Base-by-base conservation (phyloP, 2,888 invertebrate genomes). In the Heliconius aoede region DNA sequence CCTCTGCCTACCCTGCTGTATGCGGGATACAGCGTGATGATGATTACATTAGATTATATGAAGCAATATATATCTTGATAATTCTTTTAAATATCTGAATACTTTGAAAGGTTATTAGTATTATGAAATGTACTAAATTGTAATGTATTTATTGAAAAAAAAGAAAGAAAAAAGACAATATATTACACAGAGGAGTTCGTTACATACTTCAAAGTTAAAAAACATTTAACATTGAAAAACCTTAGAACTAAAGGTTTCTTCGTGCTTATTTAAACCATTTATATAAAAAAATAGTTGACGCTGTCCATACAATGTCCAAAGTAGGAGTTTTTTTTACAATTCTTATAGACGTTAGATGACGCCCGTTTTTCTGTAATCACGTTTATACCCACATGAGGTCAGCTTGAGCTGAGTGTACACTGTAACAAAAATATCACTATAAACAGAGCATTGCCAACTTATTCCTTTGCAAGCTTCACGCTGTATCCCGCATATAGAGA, bases 331-430 rank as follows among this genome's bases (percentile, higher is more conserved):
- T 40, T 60, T 24, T 26, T 9, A 40, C 36, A 2, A 72, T 72
- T 72, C 60, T 72, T 21, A 4, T 40, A 36, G 60, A 72, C 32
- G 72, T 72, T 61, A 72, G 72, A 60, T 40, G 72, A 72, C 72
- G 61, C 72, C 72, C 40, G 40, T 61, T 72, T 60, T 72, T 55
- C 24, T 55, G 1, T 9, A 51, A 68, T 55, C 24, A 65, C 36
- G 15, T 69, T 13, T 55, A 69, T 30, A 55, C 13, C 51, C 15
- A 55, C n/a, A 61, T 40, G 24, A 11, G 7, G 1, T 21, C 18
- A 9, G 1, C 21, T 61, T 61, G 21, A 72, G 72, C 28, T 15
- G 21, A 13, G 40, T 40, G n/a, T 69, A 69, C 55, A 69, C 15
- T 69, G 26, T 46, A 21, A 28, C 21, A 51, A 51, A 51, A 28